Evolutionary conservation across 1,140 invertebrate species (phyloP).

Genomic region (Brevipalpus yothersi): DNA sequence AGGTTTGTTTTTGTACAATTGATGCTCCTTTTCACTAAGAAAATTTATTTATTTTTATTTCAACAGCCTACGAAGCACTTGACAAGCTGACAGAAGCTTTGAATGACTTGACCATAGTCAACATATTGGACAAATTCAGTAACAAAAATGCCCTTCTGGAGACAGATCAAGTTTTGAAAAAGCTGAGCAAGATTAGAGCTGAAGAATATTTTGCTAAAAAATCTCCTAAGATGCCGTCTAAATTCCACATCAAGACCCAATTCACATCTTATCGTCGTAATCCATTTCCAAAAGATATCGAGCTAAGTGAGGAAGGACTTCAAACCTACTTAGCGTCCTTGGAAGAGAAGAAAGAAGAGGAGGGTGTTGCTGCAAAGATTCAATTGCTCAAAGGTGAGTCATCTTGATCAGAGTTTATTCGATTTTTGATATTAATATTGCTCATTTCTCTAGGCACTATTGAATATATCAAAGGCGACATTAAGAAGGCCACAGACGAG

Average conservation of each 20-base stretch:
- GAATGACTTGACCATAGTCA: slow-evolving; percentile 60
- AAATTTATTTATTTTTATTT: background rate
- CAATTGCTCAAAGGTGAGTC: slow-evolving; percentile 5
- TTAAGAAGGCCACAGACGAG: slow-evolving; percentile 1
- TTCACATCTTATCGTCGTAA: slow-evolving; percentile 60
- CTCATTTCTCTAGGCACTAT: slow-evolving; percentile 4
- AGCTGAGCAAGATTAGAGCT: slow-evolving; percentile 28
- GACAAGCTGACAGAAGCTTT: slow-evolving; percentile 8
- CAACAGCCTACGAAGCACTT: background rate
- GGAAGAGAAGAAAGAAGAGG: background rate
- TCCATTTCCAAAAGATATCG: slow-evolving; percentile 28
- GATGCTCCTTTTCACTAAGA: background rate
- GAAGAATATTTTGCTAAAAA: slow-evolving; percentile 29
- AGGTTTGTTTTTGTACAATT: slow-evolving; percentile 16
- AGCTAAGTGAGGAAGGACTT: slow-evolving; percentile 13
- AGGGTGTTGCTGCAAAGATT: slow-evolving; percentile 1
- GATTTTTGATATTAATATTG: background rate
- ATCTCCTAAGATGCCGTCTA: slow-evolving; percentile 46
- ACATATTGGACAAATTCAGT: slow-evolving; percentile 63
- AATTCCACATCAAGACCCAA: slow-evolving; percentile 56
- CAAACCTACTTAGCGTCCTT: slow-evolving; percentile 4
- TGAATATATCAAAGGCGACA: slow-evolving; percentile 6
- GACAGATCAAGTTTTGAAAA: slow-evolving; percentile 61
- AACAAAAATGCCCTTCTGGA: slow-evolving; percentile 46
- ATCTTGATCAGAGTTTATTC: background rate